Conservation (phyloP, 92 coral and sea anemone genomes). For the Diadumene lineata region DNA sequence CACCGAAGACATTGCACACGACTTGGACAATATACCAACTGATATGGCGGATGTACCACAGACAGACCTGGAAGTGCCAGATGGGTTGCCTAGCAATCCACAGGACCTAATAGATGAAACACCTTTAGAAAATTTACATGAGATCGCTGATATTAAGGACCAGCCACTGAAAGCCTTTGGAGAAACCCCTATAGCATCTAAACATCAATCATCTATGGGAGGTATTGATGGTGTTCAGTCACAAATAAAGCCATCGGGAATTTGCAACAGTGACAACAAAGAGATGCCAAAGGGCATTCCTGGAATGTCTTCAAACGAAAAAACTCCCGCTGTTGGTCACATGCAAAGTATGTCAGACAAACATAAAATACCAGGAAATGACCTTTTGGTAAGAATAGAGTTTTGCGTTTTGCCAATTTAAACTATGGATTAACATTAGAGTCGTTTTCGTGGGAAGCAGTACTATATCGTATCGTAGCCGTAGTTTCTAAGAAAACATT, state of each 20-base stretch:
- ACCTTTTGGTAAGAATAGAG: slow-evolving; percentile 50
- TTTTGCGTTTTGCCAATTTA: too few species aligned
- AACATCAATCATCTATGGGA: not conserved
- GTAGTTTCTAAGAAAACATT: too few species aligned
- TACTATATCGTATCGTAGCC: too few species aligned
- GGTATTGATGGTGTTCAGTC: not conserved
- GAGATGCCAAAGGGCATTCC: slow-evolving; percentile 12
- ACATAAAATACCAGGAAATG: slow-evolving; percentile 23
- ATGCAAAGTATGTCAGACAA: not conserved
- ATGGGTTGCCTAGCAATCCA: not conserved
- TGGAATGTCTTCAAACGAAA: slow-evolving; percentile 3
- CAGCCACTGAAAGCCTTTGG: too few species aligned
- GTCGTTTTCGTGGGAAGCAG: too few species aligned
- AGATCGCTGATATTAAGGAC: not conserved
- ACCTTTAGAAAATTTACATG: not conserved
- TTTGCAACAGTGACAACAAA: not conserved
- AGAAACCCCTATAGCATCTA: not conserved
- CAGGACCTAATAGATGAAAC: slow-evolving; percentile 4
- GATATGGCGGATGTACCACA: too few species aligned
- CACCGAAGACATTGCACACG: slow-evolving; percentile 11
- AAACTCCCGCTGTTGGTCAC: slow-evolving; percentile 4
- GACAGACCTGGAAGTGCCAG: too few species aligned
- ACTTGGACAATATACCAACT: slow-evolving; percentile 5
- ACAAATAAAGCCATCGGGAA: not conserved
- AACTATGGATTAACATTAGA: too few species aligned